Conservation (phyloP, 2,888 invertebrate genomes). For the Campopleginae sp. region DNA sequence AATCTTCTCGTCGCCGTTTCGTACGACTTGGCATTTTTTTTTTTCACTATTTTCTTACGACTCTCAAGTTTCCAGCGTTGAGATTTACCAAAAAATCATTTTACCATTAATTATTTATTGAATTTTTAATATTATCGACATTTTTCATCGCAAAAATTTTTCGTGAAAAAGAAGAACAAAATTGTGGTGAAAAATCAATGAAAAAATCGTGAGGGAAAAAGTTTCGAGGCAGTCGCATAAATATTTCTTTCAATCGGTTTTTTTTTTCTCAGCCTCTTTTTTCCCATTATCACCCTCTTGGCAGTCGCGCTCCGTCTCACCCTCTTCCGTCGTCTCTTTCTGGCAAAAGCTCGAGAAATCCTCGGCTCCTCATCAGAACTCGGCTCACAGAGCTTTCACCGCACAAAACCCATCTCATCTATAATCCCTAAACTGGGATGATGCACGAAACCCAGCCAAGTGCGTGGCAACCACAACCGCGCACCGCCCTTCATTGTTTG, state of each 20-base stretch:
- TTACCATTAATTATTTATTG: no score
- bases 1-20: conserved; percentile 7
- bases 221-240: conserved; percentile 6
- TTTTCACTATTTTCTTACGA: not conserved
- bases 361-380: conserved; percentile 44
- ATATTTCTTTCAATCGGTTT: conserved; percentile 31
- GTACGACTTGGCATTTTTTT: not conserved
- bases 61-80: no score
- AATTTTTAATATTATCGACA: no score
- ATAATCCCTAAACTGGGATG: conserved; percentile 66
- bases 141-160: not conserved
- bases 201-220: not conserved
- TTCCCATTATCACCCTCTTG: conserved; percentile 12
- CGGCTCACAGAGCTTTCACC: conserved; percentile 47
- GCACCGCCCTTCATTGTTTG: conserved; percentile 76
- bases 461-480: conserved; percentile 34
- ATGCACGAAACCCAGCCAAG: conserved; percentile 60
- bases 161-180: not conserved
- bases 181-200: not conserved
- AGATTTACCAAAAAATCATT: no score
- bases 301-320: not conserved
- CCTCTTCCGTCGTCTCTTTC: not conserved
- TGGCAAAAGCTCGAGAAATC: conserved; percentile 39
- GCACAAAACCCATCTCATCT: conserved; percentile 45
- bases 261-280: conserved; percentile 1